Base-by-base conservation (phyloP, 2,797 vertebrate genomes). In the Sus cebifrons region DNA sequence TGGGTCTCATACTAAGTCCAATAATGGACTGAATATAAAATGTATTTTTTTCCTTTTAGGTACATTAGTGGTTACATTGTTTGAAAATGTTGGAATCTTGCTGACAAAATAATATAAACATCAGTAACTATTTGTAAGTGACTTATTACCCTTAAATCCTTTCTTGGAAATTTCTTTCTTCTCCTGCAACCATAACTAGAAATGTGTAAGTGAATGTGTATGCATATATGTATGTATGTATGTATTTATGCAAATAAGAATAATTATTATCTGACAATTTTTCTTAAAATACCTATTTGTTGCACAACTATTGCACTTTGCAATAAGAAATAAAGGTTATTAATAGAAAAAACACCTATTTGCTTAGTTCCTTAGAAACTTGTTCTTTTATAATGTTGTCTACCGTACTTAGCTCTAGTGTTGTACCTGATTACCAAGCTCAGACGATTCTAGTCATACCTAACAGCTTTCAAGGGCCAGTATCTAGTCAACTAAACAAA, bases 21-120 rank as follows among this genome's bases (percentile, higher is more conserved):
- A 86, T 87, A 49, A 13, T 65, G 23, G 36, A n/a, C 54, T 83
- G 44, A 85, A 18, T 60, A 74, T 89, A 94, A 96, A 84, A 77
- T 62, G 11, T 17, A 36, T 81, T 14, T 73, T 67, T 71, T 85
- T 82, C 86, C 75, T n/a, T 87, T 88, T 91, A 92, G 20, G 25
- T 93, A 81, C 21, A 87, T 97, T 89, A 96, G 86, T 71, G 40
- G 86, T 82, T 91, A 95, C 3, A 6, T 73, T 93, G 32, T 94
- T 93, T 89, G 73, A 97, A 98, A 95, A 91, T 65, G 49, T 93
- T 96, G 67, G 54, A 85, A 70, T 90, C 58, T 86, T 94, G 36
- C 93, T 89, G 82, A 93, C 27, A 75, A 96, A 96, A 93, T 91
- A 96, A 91, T 74, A 70, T 88, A 97, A 97, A 86, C 81, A 91